Base-by-base conservation (phyloP, 2,888 invertebrate species). In the Aphodius sticticus region DNA sequence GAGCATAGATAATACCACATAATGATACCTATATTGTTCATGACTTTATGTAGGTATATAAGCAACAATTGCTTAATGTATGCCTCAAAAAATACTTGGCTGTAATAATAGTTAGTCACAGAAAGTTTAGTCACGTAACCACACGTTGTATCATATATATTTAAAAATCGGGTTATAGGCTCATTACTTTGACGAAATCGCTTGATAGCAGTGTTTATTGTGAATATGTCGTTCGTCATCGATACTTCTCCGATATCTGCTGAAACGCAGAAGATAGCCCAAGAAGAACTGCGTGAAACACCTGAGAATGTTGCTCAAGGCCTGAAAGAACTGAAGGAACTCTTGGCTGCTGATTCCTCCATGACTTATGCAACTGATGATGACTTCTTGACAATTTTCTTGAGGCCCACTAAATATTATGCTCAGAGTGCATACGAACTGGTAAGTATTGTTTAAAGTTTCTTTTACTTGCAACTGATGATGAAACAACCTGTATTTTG, bases 331-430 rank as follows among this genome's bases (percentile, higher is more conserved):
- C 89, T 95, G 3, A 89, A 92, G 76, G 92, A 93, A 84, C 88
- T 95, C 12, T 88, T 95, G n/a, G 87, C 86, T 81, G 92, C 93
- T 83, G 94, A 93, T 84, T 92, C 92, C 83, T 91, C 92, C 75
- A 94, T 94, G 81, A 86, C 96, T 78, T 90, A 92, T 86, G 92
- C 92, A 80, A 95, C 95, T 72, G 95, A 95, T 83, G 96, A 96
- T 84, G 95, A 95, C 53, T 92, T 95, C 70, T 91, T 96, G 7
- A 90, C 93, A 14, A 94, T 95, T 82, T 96, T 95, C 86, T 90
- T 96, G 80, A 92, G 96, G 80, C 95, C 96, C 36, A 94, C 95
- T 89, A 96, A 96, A 88, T 96, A 92, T 90, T 96, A 96, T 84
- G 94, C 96, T 0, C 91, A 96, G 85, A 95, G 96, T 89, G 96